Evolutionary conservation across 2,888 invertebrate species (phyloP), one percentile per base, ranked within the genome.

Genomic region (Ephialtes manifestator): DNA sequence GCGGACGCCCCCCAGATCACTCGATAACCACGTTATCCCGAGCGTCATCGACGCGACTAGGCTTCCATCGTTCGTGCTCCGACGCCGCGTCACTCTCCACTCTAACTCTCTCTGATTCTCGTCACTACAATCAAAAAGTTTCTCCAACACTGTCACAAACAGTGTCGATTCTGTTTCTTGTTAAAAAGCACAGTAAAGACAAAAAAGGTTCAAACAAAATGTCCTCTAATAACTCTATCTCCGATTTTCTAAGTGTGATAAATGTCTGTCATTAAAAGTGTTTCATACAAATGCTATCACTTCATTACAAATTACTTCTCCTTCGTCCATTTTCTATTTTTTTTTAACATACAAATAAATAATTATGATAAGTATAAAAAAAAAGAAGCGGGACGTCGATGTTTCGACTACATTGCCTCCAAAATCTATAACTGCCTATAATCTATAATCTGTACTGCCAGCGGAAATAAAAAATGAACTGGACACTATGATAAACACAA

Each of bases 1-100:
- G 85, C 81, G 90, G 90, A 93, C 94, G 94, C 94, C 94, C 87
- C 94, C 94, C 94, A 93, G 94, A 94, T 94, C 92, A 92, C 88
- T 91, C 91, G 94, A 94, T 94, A 93, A 93, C 91, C 90, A 35
- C 58, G 63, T 80, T 76, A 84, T 84, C 84, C 58, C 28, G 53
- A 35, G 63, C 75, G 76, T 79, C 84, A 84, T 84, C 84, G 68
- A 74, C 55, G 72, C 80, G 63, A 39, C 68, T 70, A 55, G 55
- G 81, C 75, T 82, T 76, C 79, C 79, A 79, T 82, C 79, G 71
- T 39, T 78, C 63, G 78, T 43, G 35, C 15, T 58, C 31, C 72
- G 63, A 70, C 75, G 75, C 68, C 76, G 78, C 78, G n/a, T 63
- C 31, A 63, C 75, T 60, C 85, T 78, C 82, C 53, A 35, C 24